Evolutionary conservation across 2,888 invertebrate species (phyloP).

Genomic region (Platerodrilus igneus): DNA sequence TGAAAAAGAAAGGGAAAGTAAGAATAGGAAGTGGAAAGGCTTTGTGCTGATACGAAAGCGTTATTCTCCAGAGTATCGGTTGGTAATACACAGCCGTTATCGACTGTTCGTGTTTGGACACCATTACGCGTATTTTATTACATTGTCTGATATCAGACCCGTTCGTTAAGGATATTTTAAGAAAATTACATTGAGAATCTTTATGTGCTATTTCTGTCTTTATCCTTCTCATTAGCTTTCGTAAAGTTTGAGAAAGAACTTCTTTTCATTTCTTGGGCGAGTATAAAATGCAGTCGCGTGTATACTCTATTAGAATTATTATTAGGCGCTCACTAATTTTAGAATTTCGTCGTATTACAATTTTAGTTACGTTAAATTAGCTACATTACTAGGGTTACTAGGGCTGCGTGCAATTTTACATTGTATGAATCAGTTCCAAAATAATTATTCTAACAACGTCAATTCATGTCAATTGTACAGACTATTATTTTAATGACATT

Average conservation of each 20-base stretch:
- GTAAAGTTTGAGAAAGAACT: too few relatives aligned
- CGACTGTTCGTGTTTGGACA: slow-evolving; percentile 44
- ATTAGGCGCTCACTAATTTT: too few relatives aligned
- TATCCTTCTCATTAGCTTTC: slow-evolving; percentile 8
- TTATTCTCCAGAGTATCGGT: slow-evolving; percentile 33
- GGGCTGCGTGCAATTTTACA: slow-evolving; percentile 25
- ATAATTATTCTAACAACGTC: slow-evolving; percentile 39
- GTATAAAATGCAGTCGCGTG: too few relatives aligned
- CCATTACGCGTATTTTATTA: slow-evolving; percentile 46
- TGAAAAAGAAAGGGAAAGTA: slow-evolving; percentile 19
- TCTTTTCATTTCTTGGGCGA: too few relatives aligned
- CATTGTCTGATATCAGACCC: slow-evolving; percentile 44
- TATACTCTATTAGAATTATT: too few relatives aligned
- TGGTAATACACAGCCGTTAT: slow-evolving; percentile 39
- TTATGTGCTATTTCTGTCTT: slow-evolving; percentile 20
- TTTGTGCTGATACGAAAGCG: slow-evolving; percentile 24
- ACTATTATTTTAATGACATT: slow-evolving; percentile 37
- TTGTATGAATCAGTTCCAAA: slow-evolving; percentile 24
- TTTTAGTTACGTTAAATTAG: too few relatives aligned
- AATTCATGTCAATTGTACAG: slow-evolving; percentile 38
- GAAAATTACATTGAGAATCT: slow-evolving; percentile 40
- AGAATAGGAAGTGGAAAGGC: slow-evolving; percentile 19
- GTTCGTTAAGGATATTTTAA: slow-evolving; percentile 42
- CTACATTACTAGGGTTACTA: too few relatives aligned
- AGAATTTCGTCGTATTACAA: too few relatives aligned